Evolutionary conservation across 2,797 vertebrate species (phyloP), one percentile per base, ranked within the genome.

Genomic region (Cyprinodon diabolis): DNA sequence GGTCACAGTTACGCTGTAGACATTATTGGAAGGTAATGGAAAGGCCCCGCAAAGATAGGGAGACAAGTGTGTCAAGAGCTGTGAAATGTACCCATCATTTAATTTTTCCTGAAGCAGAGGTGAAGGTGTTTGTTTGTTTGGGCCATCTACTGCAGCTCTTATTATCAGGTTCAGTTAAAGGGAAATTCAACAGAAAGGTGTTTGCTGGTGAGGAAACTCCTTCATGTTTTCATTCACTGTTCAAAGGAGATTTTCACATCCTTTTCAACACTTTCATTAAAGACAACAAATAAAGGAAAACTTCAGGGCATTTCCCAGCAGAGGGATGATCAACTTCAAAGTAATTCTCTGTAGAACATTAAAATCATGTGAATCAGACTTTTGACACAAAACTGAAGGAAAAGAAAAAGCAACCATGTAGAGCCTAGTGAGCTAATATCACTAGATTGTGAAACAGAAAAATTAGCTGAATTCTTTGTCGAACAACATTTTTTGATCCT

Each of bases 401-500:
- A 62, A 40, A 43, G 17, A 4, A 40, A 43, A 62, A 21, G 17
- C 21, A 63, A 43, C 37, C 17, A n/a, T 6, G 37, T 21, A 43
- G 19, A 12, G 60, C 21, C 17, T 43, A 21, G 19, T 3, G 21
- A 21, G 19, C 21, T 63, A 7, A 9, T 40, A 35, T 62, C 17
- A 14, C 48, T 23, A 25, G 21, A 15, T 56, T 23, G 52, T 35
- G 66, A 0, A 15, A n/a, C 40, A 40, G 15, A 11, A 12, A 1
- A 68, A 77, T 4, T 35, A 66, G 12, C 4, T 71, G 37, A 56
- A 35, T 37, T 12, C 43, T 55, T 55, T 55, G 21, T 55, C 54
- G 23, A 81, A 45, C 54, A 48, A 8, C 25, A 56, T 55, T 30
- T 66, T 25, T 47, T 67, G 65, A 19, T 73, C 58, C 5, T 4